Base-by-base conservation (phyloP, 1,140 invertebrate species). In the Lepidurus packardi region DNA sequence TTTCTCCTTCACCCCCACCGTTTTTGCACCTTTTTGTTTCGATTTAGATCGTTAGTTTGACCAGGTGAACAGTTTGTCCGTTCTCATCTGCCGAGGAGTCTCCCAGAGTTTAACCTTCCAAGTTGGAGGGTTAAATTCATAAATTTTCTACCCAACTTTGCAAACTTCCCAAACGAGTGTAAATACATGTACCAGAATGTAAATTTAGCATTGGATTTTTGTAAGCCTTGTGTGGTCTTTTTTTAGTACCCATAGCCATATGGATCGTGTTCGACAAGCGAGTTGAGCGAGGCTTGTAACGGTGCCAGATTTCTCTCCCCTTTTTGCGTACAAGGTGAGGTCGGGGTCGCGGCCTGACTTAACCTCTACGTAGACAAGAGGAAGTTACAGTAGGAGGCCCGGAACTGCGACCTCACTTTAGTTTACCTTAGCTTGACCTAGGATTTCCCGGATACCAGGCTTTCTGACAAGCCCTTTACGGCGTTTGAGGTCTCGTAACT, bases 41-140 rank as follows among this genome's bases (percentile, higher is more conserved):
- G 53, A n/a, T 65, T 65, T 21, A 16, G 21, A 21, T 65, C 53
- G 53, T 65, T 65, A 65, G 53, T 65, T 65, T 21, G 8, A 65
- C 53, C 53, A 65, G 53, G 53, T 65, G 53, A 65, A n/a, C 13
- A 65, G 53, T 65, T 65, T 65, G 53, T 65, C 53, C 53, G 53
- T 65, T 65, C 21, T 65, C 53, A 65, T 65, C 53, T 65, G 53
- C 53, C 53, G 53, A 65, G 53, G 34, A 34, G 34, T 34, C 34
- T 34, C 34, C 34, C 3, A 34, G 34, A 34, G 34, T 34, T 34
- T 34, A 34, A 34, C 0, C 21, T 65, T 65, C 53, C 6, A 13
- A n/a, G 1, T n/a, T 65, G 45, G 10, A 11, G 45, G 53, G 53
- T 13, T n/a, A 21, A 65, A 13, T n/a, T 65, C 53, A 21, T 65